These are phyloP conservation scores for Colletes collaris DNA, from an alignment of 2,888 invertebrate species.

Conservation along the genomic window DNA sequence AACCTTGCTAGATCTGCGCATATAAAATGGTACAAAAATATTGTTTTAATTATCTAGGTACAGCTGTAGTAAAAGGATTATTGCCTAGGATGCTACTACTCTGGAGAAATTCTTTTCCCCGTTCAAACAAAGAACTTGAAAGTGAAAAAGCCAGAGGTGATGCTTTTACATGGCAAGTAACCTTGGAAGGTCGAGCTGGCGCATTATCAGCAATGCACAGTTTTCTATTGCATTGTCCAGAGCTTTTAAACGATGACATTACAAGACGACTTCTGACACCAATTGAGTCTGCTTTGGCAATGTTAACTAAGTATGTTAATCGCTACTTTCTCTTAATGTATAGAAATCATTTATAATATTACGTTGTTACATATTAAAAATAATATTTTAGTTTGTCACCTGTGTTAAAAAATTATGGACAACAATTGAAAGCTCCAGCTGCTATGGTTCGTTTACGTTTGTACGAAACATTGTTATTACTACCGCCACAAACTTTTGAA, in stretches of 20 bases:
- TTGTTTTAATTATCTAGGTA: constrained; percentile 84
- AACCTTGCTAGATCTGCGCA: background rate
- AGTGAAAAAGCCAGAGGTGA: constrained; percentile 98
- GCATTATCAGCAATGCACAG: constrained; percentile 98
- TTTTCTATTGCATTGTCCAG: constrained; percentile 94
- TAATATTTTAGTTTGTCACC: constrained; percentile 88
- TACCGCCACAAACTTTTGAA: constrained; percentile 92
- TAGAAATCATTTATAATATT: constrained; percentile 1
- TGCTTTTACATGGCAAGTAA: constrained; percentile 99
- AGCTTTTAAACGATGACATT: constrained; percentile 96
- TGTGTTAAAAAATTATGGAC: constrained; percentile 94
- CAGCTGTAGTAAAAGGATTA: constrained; percentile 95
- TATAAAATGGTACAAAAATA: background rate
- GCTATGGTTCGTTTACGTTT: constrained; percentile 96
- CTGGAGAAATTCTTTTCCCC: constrained; percentile 99
- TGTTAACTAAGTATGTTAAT: constrained; percentile 92
- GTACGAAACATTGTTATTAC: constrained; percentile 92
- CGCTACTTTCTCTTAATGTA: constrained; percentile 3
- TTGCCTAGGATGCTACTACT: constrained; percentile 96
- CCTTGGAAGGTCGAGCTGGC: constrained; percentile 97
- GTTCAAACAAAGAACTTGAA: constrained; percentile 97
- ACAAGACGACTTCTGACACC: constrained; percentile 94
- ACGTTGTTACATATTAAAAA: constrained; percentile 1
- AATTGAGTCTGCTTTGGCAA: constrained; percentile 97
- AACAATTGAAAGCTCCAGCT: constrained; percentile 96